Conservation (phyloP, 1,140 invertebrate species). For the Ladona fulva region DNA sequence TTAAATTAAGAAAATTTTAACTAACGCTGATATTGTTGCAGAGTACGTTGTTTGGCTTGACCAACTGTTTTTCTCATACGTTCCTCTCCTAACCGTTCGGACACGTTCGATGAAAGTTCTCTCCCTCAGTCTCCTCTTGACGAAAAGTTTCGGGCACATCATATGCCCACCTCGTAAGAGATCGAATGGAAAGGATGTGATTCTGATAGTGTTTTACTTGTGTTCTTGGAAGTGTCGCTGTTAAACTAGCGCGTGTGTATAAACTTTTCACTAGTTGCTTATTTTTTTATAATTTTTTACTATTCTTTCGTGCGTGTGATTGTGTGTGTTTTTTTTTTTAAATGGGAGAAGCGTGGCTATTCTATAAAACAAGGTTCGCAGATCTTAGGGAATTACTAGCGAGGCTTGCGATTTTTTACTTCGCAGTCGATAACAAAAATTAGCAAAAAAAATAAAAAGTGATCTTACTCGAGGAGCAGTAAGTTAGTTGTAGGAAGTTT, state of each 20-base stretch:
- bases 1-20: too few species aligned
- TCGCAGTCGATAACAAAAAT: neutral
- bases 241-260: neutral
- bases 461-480: neutral
- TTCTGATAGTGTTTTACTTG: neutral
- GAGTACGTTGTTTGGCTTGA: too few species aligned
- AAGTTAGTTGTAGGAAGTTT: too few species aligned
- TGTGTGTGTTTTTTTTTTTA: neutral
- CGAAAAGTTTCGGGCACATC: neutral
- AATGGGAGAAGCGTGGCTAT: neutral
- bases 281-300: conserved; percentile 10
- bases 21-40: too few species aligned
- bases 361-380: neutral
- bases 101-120: neutral
- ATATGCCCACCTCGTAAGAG: neutral
- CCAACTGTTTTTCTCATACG: too few species aligned
- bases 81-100: too few species aligned
- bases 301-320: neutral
- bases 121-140: neutral
- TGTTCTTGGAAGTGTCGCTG: neutral
- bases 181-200: neutral
- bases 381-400: neutral
- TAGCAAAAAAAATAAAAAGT: neutral
- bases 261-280: neutral
- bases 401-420: neutral